Percentiles rank a stretch among this genome's conserved stretches.
Conservation (phyloP, 2,888 invertebrate species). For the Malthinus seriepunctatus region DNA sequence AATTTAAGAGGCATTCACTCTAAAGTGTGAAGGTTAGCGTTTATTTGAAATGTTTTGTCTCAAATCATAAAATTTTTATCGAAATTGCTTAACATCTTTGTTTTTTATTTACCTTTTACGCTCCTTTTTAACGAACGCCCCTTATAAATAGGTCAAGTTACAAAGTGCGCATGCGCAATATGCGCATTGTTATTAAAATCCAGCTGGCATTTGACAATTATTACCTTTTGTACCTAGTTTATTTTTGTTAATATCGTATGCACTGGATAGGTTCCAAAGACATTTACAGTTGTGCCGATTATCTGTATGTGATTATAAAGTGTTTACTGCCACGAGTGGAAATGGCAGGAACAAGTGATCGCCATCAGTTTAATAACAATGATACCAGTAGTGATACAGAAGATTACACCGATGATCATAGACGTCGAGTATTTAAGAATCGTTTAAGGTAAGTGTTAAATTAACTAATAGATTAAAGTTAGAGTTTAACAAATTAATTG, state of each 20-base stretch:
- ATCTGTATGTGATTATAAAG: conserved; percentile 49
- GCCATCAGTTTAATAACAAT: conserved; percentile 50
- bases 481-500: neutral
- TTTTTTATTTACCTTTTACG: no score
- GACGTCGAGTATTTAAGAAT: conserved; percentile 70
- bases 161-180: neutral
- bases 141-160: no score
- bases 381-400: conserved; percentile 87
- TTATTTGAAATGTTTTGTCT: no score
- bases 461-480: neutral
- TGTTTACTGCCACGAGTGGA: conserved; percentile 49
- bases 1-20: no score
- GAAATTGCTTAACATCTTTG: no score
- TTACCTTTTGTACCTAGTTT: conserved; percentile 7
- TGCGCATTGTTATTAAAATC: neutral
- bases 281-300: conserved; percentile 47
- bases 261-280: conserved; percentile 51
- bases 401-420: conserved; percentile 76
- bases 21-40: no score
- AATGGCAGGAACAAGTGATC: conserved; percentile 52
- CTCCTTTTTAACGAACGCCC: no score
- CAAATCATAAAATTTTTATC: no score
- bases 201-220: conserved; percentile 22
- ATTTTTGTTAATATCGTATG: conserved; percentile 39
- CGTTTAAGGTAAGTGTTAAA: conserved; percentile 62